phyloP scores from a whole-genome alignment of 2,888 invertebrate genomes.

The Tenodera sinensis region DNA sequence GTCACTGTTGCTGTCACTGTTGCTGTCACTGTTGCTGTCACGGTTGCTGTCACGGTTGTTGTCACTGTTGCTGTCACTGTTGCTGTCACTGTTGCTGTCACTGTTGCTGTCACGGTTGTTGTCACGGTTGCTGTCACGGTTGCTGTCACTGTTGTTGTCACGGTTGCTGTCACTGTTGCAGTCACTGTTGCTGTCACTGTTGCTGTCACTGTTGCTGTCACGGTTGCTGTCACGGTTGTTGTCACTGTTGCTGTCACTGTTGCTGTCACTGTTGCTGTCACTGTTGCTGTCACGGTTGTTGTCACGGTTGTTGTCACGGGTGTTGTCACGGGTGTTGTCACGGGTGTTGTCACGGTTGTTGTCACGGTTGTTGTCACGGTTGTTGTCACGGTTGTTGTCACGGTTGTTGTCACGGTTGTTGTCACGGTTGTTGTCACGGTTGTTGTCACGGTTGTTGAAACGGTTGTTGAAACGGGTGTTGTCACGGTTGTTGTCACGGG shows the following conservation, averaged over 20 bases:
- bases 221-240: too few relatives aligned
- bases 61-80: conserved; percentile 21
- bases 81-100: conserved; percentile 15
- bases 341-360: neutral
- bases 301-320: too few relatives aligned
- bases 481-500: too few relatives aligned
- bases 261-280: neutral
- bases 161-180: neutral
- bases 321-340: conserved; percentile 2
- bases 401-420: too few relatives aligned
- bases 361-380: too few relatives aligned
- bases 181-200: too few relatives aligned
- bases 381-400: too few relatives aligned
- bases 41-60: conserved; percentile 5
- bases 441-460: too few relatives aligned
- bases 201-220: conserved; percentile 5
- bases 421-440: too few relatives aligned
- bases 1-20: conserved; percentile 13
- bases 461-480: neutral
- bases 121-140: too few relatives aligned
- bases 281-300: too few relatives aligned
- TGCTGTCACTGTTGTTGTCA: neutral
- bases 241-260: conserved; percentile 11
- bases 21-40: neutral
- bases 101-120: neutral